Conservation (phyloP, 2,113 vertebrate species). For the Ptilorrhoa leucosticta region DNA sequence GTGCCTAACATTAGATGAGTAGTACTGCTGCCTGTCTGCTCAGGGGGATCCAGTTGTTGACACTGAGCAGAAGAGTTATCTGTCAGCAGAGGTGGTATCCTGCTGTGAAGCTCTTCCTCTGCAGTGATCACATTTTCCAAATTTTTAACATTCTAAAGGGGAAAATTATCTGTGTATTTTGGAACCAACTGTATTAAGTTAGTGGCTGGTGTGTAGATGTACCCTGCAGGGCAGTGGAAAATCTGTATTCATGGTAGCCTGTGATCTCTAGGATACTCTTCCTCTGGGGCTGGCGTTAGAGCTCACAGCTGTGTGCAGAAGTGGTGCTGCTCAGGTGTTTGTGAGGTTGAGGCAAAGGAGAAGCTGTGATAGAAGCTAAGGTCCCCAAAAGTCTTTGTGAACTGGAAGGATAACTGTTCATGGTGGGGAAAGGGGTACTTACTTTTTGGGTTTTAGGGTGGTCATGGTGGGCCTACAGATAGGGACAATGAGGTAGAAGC, state of each 20-base stretch:
- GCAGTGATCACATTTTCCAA: rapidly evolving
- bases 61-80: background rate
- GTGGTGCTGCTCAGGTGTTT: background rate
- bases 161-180: background rate
- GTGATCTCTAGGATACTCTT: background rate
- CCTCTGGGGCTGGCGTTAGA: background rate
- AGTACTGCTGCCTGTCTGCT: background rate
- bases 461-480: background rate
- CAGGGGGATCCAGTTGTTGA: background rate
- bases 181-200: background rate
- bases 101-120: background rate
- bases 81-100: background rate
- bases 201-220: background rate
- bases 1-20: rapidly evolving
- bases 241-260: background rate
- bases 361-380: background rate
- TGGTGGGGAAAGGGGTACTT: no score
- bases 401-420: background rate
- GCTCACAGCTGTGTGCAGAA: background rate
- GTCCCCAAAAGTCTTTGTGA: background rate
- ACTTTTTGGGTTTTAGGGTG: background rate
- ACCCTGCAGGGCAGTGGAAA: background rate
- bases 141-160: background rate
- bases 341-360: background rate
- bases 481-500: background rate